Conservation (phyloP, 2,113 vertebrate species). For the Thamnophis sirtalis region DNA sequence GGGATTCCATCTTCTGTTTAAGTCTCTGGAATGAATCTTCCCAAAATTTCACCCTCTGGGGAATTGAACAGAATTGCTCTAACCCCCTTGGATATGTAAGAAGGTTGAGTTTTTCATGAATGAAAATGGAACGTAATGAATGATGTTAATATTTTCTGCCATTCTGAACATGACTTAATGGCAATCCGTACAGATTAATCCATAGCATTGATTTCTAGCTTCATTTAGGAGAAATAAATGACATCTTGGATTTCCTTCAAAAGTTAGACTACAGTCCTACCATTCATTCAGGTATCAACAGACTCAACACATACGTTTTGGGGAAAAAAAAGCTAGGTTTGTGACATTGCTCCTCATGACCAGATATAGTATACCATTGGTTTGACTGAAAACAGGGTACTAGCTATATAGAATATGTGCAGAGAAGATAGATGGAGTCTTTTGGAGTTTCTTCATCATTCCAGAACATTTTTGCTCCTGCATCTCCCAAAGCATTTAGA, state of each 20-base stretch:
- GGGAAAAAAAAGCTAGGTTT: background rate
- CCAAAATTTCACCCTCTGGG: background rate
- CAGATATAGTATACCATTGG: background rate
- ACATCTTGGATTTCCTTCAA: background rate
- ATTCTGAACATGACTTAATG: slow-evolving; percentile 4
- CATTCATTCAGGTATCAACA: background rate
- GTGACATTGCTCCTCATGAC: background rate
- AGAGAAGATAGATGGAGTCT: background rate
- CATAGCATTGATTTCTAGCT: background rate
- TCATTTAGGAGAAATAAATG: background rate
- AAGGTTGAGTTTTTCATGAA: background rate
- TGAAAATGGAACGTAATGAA: background rate
- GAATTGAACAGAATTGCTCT: background rate
- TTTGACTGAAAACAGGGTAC: background rate
- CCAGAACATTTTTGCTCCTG: background rate
- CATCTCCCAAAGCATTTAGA: background rate
- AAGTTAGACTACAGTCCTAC: background rate
- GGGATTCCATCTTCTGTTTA: background rate
- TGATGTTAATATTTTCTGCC: slow-evolving; percentile 7
- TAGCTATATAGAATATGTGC: background rate
- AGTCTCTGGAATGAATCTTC: background rate
- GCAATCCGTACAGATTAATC: slow-evolving; percentile 1
- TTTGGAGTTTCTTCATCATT: background rate
- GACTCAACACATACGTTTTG: background rate
- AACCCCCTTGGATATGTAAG: background rate